Conservation (phyloP, 2,888 invertebrate genomes). For the Bellardia pandia region DNA sequence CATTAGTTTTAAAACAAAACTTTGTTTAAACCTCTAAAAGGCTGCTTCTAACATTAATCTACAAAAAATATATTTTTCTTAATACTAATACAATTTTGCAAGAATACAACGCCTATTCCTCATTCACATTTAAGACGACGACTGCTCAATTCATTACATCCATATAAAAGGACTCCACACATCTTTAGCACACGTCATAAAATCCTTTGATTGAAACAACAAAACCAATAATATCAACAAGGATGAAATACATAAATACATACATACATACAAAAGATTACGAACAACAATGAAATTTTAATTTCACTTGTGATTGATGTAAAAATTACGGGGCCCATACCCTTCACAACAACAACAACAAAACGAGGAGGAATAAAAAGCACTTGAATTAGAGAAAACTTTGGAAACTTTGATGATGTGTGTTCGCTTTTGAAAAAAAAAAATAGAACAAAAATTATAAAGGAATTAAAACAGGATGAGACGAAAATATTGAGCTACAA, state of each 20-base stretch:
- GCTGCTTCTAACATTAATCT: neutral
- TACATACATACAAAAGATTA: neutral
- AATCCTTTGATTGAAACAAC: constrained; percentile 49
- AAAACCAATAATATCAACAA: constrained; percentile 26
- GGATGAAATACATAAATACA: neutral
- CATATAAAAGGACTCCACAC: constrained; percentile 48
- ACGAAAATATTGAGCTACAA: constrained; percentile 33
- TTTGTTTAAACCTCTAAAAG: too few relatives aligned
- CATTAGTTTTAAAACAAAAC: too few relatives aligned
- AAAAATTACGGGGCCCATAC: constrained; percentile 68
- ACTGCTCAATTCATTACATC: constrained; percentile 64
- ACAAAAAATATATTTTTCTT: neutral
- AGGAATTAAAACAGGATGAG: constrained; percentile 51
- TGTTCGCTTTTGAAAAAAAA: constrained; percentile 24
- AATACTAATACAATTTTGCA: neutral
- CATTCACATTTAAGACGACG: constrained; percentile 37
- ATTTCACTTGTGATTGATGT: constrained; percentile 81
- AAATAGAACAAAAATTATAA: constrained; percentile 19
- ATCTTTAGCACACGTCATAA: constrained; percentile 67
- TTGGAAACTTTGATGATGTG: constrained; percentile 57
- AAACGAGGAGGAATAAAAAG: constrained; percentile 44
- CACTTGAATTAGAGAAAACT: constrained; percentile 68
- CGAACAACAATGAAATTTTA: constrained; percentile 78
- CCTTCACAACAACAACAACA: constrained; percentile 69
- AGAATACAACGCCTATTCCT: constrained; percentile 5